Evolutionary conservation across 2,888 invertebrate species (phyloP).

Genomic region (Vesta saturnalis): DNA sequence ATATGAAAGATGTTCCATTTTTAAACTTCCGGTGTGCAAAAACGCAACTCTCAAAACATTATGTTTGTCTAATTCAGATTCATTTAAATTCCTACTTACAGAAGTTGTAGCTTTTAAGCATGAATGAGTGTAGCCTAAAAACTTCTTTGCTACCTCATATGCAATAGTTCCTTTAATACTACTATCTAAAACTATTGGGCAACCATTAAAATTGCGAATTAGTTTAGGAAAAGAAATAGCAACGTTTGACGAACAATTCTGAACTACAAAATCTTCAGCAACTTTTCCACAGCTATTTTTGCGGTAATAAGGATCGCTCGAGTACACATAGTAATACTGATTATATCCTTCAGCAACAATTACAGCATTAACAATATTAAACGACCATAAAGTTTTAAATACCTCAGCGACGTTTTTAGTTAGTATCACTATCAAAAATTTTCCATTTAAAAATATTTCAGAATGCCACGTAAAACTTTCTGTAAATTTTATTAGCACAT

Average conservation of each 20-base stretch:
- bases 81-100: too few species aligned
- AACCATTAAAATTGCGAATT: neutral
- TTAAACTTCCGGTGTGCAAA: too few species aligned
- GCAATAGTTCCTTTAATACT: too few species aligned
- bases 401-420: neutral
- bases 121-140: too few species aligned
- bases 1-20: neutral
- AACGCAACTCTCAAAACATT: too few species aligned
- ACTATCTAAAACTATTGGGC: neutral
- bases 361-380: neutral
- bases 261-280: neutral
- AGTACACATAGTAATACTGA: neutral
- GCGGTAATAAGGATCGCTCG: neutral
- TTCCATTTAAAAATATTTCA: too few species aligned
- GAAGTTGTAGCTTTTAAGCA: too few species aligned
- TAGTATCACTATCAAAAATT: neutral
- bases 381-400: neutral
- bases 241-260: neutral
- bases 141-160: too few species aligned
- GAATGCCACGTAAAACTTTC: too few species aligned
- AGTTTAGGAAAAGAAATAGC: neutral
- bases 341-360: neutral
- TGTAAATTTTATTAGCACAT: too few species aligned
- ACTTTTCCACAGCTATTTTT: neutral
- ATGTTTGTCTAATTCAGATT: too few species aligned